These are phyloP conservation scores for Hemibagrus guttatus DNA, from an alignment of 2,797 vertebrate species.

Conservation along the genomic window DNA sequence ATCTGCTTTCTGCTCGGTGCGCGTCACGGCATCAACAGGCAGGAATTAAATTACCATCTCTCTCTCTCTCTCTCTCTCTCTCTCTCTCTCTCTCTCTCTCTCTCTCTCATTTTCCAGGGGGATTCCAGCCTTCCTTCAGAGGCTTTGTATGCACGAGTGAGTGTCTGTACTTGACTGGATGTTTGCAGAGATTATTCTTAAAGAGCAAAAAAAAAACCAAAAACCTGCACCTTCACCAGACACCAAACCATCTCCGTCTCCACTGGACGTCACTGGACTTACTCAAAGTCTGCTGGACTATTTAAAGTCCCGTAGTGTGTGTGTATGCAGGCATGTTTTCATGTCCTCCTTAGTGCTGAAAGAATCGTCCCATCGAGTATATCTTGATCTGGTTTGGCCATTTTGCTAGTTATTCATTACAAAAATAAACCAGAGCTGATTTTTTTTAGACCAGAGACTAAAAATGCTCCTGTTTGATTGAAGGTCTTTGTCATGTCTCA, in stretches of 20 bases:
- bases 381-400: not conserved
- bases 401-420: not conserved
- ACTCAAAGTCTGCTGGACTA: slow-evolving; percentile 22
- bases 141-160: slow-evolving; percentile 27
- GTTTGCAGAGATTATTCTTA: slow-evolving; percentile 46
- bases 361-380: not conserved
- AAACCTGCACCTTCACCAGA: slow-evolving; percentile 27
- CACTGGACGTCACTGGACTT: slow-evolving; percentile 32
- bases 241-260: slow-evolving; percentile 10
- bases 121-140: slow-evolving; percentile 66
- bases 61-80: slow-evolving; percentile 38
- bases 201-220: not conserved
- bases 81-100: not conserved
- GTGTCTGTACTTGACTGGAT: slow-evolving; percentile 44
- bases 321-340: not conserved
- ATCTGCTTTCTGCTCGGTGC: slow-evolving; percentile 68
- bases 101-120: slow-evolving; percentile 52
- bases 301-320: slow-evolving; percentile 23
- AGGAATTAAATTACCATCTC: slow-evolving; percentile 65
- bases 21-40: slow-evolving; percentile 67
- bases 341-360: too few species aligned
- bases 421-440: too few species aligned
- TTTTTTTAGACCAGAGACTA: too few species aligned
- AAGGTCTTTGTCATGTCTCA: too few species aligned
- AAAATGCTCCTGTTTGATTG: too few species aligned